These are phyloP conservation scores for Nothura maculosa DNA, from an alignment of 2,797 vertebrate species.

Conservation along the genomic window DNA sequence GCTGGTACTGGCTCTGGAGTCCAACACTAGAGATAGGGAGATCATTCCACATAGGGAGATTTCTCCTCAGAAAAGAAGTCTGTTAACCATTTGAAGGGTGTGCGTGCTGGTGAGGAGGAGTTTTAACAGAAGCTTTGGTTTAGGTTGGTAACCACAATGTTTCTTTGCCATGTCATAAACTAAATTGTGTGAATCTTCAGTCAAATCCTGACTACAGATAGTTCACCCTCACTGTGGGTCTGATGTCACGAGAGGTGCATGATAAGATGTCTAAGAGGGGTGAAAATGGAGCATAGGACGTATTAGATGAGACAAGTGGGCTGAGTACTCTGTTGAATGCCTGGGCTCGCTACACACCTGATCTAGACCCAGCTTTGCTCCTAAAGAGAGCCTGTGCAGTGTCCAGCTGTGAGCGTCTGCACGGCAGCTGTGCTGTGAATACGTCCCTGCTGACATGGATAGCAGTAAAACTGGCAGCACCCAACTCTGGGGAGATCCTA, in stretches of 20 bases:
- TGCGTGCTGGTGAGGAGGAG: not conserved
- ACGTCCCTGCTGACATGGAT: accelerated
- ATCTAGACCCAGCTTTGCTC: not conserved
- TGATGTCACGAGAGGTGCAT: accelerated
- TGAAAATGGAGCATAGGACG: not conserved
- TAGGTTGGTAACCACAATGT: not conserved
- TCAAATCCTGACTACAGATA: not conserved
- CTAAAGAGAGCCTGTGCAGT: not conserved
- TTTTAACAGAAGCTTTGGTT: not conserved
- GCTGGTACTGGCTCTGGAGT: slow-evolving; percentile 39
- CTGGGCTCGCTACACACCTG: not conserved
- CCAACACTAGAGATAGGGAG: slow-evolving; percentile 33
- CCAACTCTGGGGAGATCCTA: not conserved
- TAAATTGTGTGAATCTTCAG: not conserved
- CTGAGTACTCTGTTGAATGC: not conserved
- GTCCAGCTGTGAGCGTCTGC: not conserved
- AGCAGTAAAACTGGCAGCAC: not conserved
- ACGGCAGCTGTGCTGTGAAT: not conserved
- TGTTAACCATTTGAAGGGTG: slow-evolving; percentile 40
- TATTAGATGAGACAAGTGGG: not conserved
- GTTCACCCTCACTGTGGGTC: not conserved
- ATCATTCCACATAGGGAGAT: not conserved
- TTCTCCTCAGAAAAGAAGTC: slow-evolving; percentile 7
- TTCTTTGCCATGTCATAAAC: not conserved
- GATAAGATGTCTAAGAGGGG: not conserved